Conservation (phyloP, 2,113 vertebrate species). For the Emydocephalus ijimae region DNA sequence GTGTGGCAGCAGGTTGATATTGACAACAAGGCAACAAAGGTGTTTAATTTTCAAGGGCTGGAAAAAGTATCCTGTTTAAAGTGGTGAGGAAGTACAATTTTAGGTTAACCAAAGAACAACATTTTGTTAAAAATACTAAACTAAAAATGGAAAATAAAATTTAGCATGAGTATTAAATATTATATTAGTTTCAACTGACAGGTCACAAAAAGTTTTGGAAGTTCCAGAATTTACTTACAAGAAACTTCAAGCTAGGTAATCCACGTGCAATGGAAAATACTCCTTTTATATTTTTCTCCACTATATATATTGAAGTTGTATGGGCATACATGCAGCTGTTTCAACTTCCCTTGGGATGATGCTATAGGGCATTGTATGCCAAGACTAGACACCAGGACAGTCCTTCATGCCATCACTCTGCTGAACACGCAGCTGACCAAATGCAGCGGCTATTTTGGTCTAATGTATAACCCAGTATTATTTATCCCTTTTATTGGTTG, state of each 20-base stretch:
- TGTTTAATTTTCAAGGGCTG: background rate
- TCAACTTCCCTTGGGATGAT: background rate
- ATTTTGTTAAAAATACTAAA: background rate
- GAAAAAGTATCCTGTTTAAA: background rate
- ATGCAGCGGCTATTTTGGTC: background rate
- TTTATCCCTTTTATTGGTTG: background rate
- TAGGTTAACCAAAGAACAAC: slow-evolving; percentile 23
- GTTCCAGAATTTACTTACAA: background rate
- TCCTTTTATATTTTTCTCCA: background rate
- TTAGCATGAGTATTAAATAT: slow-evolving; percentile 9
- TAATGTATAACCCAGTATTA: background rate
- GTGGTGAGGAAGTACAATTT: background rate
- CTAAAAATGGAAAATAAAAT: background rate
- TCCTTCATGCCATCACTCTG: background rate
- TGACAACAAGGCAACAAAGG: background rate
- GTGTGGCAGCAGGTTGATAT: background rate
- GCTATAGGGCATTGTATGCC: background rate
- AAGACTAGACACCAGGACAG: background rate
- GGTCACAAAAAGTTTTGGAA: background rate
- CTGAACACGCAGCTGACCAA: background rate
- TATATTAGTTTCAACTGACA: background rate
- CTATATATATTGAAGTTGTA: background rate
- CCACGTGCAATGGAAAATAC: background rate
- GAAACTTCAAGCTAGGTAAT: background rate
- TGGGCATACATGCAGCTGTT: background rate